Conservation (phyloP, 2,797 vertebrate species). For the Coccyzus lansbergi region DNA sequence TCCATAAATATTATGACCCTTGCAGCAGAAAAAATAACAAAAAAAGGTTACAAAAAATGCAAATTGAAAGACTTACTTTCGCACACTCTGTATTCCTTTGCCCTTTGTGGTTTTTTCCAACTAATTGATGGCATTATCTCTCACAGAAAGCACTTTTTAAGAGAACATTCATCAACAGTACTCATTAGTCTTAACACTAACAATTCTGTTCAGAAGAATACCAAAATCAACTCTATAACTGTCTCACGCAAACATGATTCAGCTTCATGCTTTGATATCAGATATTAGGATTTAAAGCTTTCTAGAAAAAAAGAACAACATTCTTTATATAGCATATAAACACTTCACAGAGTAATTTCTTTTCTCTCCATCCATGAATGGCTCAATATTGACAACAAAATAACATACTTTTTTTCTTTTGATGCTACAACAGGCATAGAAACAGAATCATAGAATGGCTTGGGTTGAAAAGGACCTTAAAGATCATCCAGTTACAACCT, state of each 20-base stretch:
- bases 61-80: slow-evolving; percentile 76
- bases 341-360: slow-evolving; percentile 3
- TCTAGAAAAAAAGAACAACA: neutral
- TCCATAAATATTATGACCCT: slow-evolving; percentile 94
- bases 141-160: slow-evolving; percentile 66
- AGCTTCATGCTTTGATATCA: neutral
- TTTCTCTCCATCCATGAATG: neutral
- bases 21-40: slow-evolving; percentile 73
- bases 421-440: neutral
- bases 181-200: slow-evolving; percentile 77
- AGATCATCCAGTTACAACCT: no score
- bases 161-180: slow-evolving; percentile 72
- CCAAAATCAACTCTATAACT: slow-evolving; percentile 68
- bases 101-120: slow-evolving; percentile 70
- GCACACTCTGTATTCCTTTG: slow-evolving; percentile 68
- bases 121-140: slow-evolving; percentile 79
- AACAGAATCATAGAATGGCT: no score
- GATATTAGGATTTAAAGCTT: slow-evolving; percentile 46
- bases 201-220: slow-evolving; percentile 67
- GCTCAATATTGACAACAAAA: neutral
- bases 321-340: neutral
- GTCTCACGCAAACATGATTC: slow-evolving; percentile 36
- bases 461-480: no score
- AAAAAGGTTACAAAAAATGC: slow-evolving; percentile 70
- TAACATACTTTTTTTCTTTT: neutral